phyloP scores from a whole-genome alignment of 2,797 vertebrate species.

The Diceros bicornis region DNA sequence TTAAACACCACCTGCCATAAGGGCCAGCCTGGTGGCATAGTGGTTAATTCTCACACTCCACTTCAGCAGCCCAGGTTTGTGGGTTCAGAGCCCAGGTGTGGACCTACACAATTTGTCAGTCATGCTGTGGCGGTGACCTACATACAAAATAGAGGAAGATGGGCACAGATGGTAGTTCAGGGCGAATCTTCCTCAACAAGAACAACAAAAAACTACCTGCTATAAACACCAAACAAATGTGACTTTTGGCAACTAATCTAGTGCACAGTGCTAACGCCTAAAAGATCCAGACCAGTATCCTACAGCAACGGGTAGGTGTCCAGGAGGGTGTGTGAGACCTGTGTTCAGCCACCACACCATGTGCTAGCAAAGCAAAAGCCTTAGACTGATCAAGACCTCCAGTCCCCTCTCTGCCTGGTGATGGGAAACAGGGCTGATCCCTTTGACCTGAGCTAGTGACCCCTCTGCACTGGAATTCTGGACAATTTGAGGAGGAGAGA shows the following conservation, averaged over 20 bases:
- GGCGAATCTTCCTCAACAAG: no score
- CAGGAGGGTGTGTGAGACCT: background rate
- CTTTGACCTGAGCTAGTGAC: background rate
- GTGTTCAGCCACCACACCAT: background rate
- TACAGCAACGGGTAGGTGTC: background rate
- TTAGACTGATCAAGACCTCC: background rate
- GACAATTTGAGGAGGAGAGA: background rate
- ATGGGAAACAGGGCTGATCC: background rate
- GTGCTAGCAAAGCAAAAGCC: background rate
- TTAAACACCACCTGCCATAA: background rate
- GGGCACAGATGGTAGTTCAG: no score
- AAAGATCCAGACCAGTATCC: background rate
- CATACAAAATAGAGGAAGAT: no score
- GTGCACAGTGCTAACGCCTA: no score
- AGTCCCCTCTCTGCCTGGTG: background rate
- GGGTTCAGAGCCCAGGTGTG: no score
- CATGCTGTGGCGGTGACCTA: no score
- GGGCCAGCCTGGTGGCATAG: no score
- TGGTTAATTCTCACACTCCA: no score
- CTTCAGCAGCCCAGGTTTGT: no score
- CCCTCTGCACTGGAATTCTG: background rate
- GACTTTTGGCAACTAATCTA: background rate
- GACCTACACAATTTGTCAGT: no score
- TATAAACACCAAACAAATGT: background rate
- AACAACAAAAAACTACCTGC: background rate